Base-by-base conservation (phyloP, 2,888 invertebrate genomes). In the Xanthia togata region DNA sequence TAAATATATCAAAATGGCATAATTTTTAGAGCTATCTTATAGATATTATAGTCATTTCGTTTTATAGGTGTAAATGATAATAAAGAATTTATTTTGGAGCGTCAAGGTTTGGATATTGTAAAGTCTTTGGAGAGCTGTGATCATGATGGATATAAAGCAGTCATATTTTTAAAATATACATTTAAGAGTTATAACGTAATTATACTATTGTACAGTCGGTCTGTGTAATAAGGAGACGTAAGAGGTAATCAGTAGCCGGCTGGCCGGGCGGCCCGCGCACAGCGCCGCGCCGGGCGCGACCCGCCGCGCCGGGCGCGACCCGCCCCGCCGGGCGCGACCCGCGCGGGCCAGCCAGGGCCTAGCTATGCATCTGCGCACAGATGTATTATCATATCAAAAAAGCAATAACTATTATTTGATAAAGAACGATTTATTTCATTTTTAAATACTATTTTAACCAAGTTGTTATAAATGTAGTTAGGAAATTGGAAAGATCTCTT, bases 371-470 rank as follows among this genome's bases (percentile, higher is more conserved):
- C 92, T 90, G 92, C 92, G 89, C 92, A 89, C 93, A 91, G 92
- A 92, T 94, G 94, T 93, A 93, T 92, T 91, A 93, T 95, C 96
- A 96, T 96, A 96, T 96, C 96, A 96, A 94, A 93, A 94, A 96
- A 96, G 96, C 96, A 96, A 96, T 96, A 96, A 96, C 95, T 95
- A 95, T 96, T 95, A 95, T 96, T 95, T 96, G 93, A 95, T 96
- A 94, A 94, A 92, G 90, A 93, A 91, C 91, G 91, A 93, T 94
- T 88, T 88, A 94, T 95, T 95, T 94, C 94, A 94, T 94, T 96
- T 95, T 94, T 93, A 93, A 93, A 94, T 94, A 95, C 93, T 96
- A 95, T 96, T 96, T 95, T 96, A 96, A 96, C 94, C 95, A 94
- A 93, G 95, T 96, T 96, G 95, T 96, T 96, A 95, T 95, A 94